These are phyloP conservation scores for Trichogramma dendrolimi DNA, from an alignment of 2,888 invertebrate species.

Conservation along the genomic window DNA sequence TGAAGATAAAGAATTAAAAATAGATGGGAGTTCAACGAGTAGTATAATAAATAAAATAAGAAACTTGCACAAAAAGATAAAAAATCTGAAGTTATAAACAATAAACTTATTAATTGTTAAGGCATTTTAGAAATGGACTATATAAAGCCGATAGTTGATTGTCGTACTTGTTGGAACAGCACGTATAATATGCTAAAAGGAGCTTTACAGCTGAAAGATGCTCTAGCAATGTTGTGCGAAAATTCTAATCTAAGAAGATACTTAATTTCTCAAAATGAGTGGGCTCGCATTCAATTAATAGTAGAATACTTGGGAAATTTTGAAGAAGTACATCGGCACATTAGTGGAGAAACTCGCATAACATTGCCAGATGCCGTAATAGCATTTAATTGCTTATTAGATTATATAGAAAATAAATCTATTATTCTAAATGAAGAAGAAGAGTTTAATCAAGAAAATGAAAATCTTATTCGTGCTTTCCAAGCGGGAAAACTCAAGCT, in stretches of 20 bases:
- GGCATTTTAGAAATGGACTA: slow-evolving; percentile 1
- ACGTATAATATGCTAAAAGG: slow-evolving; percentile 15
- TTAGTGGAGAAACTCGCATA: too few species aligned
- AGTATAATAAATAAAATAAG: neutral
- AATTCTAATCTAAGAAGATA: neutral
- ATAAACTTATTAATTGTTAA: neutral
- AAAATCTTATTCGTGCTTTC: too few species aligned
- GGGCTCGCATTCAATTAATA: neutral
- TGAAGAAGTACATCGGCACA: neutral
- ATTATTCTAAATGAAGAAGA: too few species aligned
- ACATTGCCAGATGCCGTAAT: too few species aligned
- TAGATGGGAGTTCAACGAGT: neutral
- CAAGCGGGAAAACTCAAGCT: too few species aligned
- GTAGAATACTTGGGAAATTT: neutral
- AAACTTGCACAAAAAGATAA: neutral
- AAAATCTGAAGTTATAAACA: neutral
- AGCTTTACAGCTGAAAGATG: slow-evolving; percentile 6
- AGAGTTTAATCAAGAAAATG: too few species aligned
- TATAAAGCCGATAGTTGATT: slow-evolving; percentile 7
- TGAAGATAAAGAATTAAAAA: neutral
- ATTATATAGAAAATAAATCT: too few species aligned
- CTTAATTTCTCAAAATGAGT: neutral
- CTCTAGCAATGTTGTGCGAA: slow-evolving; percentile 14
- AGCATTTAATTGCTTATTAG: too few species aligned
- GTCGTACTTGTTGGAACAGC: slow-evolving; percentile 11